phyloP scores from a whole-genome alignment of 1,140 invertebrate genomes.

The Neoseiulus cucumeris region DNA sequence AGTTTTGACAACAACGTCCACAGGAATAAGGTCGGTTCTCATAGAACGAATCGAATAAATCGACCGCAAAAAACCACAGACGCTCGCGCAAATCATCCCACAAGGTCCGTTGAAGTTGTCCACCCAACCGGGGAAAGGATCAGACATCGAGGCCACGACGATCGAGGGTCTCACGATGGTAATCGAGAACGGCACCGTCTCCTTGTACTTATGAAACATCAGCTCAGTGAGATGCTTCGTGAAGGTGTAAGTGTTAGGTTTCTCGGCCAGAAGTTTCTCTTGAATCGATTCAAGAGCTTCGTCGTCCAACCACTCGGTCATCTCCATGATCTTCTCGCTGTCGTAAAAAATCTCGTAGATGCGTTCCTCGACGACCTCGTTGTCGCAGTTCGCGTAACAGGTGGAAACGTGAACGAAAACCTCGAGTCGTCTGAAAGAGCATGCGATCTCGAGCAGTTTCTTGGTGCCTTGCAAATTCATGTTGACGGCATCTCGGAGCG shows the following conservation, averaged over 20 bases:
- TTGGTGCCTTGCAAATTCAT: constrained; percentile 21
- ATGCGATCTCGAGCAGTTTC: constrained; percentile 26
- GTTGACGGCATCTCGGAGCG: constrained; percentile 33
- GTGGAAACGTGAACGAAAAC: constrained; percentile 58
- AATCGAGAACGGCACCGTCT: constrained; percentile 27
- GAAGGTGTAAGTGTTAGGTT: constrained; percentile 70
- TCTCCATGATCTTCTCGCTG: constrained; percentile 18
- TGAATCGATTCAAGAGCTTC: constrained; percentile 4
- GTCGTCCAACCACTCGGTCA: constrained; percentile 15
- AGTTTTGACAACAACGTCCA: constrained; percentile 25
- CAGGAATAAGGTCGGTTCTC: constrained; percentile 24
- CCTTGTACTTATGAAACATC: not conserved
- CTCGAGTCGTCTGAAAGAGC: constrained; percentile 57
- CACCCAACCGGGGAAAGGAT: constrained; percentile 54
- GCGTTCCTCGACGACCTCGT: constrained; percentile 32
- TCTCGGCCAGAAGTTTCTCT: constrained; percentile 38
- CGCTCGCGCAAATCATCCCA: constrained; percentile 22
- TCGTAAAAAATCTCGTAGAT: constrained; percentile 39
- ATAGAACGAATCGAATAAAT: constrained; percentile 21
- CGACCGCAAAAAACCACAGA: constrained; percentile 24
- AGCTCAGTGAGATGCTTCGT: constrained; percentile 56
- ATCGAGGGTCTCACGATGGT: constrained; percentile 75
- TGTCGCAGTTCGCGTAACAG: constrained; percentile 52
- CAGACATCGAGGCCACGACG: constrained; percentile 73
- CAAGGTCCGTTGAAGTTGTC: constrained; percentile 28